A percentile compares a stretch with the other conserved stretches of the same genome.
These are phyloP conservation scores for Matsumyia berberina DNA, from an alignment of 2,888 invertebrate genomes.

Conservation along the genomic window DNA sequence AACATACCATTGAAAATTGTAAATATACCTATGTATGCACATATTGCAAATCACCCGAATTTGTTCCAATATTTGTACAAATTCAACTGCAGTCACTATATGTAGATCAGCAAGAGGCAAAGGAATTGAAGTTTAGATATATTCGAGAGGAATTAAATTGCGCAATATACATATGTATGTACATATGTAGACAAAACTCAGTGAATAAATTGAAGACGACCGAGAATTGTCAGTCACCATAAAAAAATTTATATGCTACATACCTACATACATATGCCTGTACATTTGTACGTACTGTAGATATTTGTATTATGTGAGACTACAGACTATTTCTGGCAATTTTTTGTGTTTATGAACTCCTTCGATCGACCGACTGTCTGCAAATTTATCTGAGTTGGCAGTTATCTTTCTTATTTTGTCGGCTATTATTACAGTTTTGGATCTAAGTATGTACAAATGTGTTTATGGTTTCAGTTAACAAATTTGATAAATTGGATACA, in stretches of 20 bases:
- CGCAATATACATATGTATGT: background rate
- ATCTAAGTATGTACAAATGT: background rate
- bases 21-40: too few species aligned
- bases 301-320: too few species aligned
- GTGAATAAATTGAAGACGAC: background rate
- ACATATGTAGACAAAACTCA: slow-evolving; percentile 9
- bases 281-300: too few species aligned
- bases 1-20: too few species aligned
- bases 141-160: background rate
- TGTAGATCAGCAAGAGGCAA: background rate
- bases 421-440: slow-evolving; percentile 46
- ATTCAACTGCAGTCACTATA: background rate
- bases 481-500: slow-evolving; percentile 33
- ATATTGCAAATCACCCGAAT: too few species aligned
- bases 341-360: background rate
- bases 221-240: slow-evolving; percentile 15
- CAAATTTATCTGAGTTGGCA: slow-evolving; percentile 30
- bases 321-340: background rate
- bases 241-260: slow-evolving; percentile 15
- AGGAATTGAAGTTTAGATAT: background rate
- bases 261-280: too few species aligned
- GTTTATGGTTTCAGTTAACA: slow-evolving; percentile 26
- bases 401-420: slow-evolving; percentile 4
- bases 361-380: slow-evolving; percentile 1
- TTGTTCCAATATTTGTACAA: background rate